These are phyloP conservation scores for Cheilosia vernalis DNA, from an alignment of 2,888 invertebrate species.

Conservation along the genomic window DNA sequence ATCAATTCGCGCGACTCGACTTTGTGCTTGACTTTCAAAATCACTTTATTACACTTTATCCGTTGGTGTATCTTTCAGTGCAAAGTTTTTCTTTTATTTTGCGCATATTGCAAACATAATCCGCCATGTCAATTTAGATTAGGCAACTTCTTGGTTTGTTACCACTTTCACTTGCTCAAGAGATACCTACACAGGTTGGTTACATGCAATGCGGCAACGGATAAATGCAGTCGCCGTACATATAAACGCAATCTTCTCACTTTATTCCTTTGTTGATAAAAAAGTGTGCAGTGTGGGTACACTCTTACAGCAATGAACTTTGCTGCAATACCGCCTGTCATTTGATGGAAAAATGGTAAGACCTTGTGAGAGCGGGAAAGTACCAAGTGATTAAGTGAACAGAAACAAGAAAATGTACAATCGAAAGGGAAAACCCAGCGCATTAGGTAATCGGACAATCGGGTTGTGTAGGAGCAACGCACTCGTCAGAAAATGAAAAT, in stretches of 20 bases:
- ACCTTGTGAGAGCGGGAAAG: constrained; percentile 2
- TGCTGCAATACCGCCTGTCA: constrained; percentile 8
- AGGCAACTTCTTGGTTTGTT: constrained; percentile 69
- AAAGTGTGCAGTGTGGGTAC: neutral
- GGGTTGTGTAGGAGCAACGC: neutral
- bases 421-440: constrained; percentile 24
- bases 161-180: constrained; percentile 59
- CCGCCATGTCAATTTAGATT: constrained; percentile 66
- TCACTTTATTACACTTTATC: constrained; percentile 5
- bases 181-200: constrained; percentile 7
- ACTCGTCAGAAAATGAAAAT: neutral
- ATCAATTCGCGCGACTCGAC: neutral
- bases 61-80: neutral
- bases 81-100: constrained; percentile 24
- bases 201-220: constrained; percentile 23
- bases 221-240: constrained; percentile 45
- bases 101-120: constrained; percentile 44
- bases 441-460: neutral
- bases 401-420: neutral
- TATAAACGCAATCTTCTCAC: constrained; percentile 23
- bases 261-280: neutral
- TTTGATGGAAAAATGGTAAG: constrained; percentile 4
- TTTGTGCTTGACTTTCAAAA: constrained; percentile 45
- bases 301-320: neutral
- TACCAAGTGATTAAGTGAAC: constrained; percentile 8